Percentiles rank a stretch among this genome's conserved stretches.
Conservation (phyloP, 1,140 invertebrate genomes). For the Drosophila willistoni region DNA sequence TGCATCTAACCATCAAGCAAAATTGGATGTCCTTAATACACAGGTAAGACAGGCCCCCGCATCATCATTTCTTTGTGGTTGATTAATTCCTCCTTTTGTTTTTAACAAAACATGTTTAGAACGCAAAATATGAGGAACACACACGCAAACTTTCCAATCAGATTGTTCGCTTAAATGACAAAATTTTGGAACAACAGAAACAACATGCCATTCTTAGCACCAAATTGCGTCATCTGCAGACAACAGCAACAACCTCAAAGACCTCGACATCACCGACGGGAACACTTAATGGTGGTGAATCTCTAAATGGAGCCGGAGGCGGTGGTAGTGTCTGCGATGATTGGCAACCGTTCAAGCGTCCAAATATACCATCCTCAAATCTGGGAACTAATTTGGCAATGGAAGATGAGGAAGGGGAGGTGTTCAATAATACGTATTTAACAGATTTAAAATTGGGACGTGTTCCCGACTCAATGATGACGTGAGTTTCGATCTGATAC, state of each 20-base stretch:
- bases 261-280: background rate
- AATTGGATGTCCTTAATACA: constrained; percentile 49
- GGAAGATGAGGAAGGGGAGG: constrained; percentile 92
- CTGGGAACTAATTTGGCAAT: constrained; percentile 86
- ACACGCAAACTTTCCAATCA: constrained; percentile 72
- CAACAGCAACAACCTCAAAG: constrained; percentile 15
- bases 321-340: constrained; percentile 18
- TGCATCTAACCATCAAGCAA: constrained; percentile 34
- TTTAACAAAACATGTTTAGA: constrained; percentile 37
- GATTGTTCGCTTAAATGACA: constrained; percentile 77
- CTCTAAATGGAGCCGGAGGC: background rate
- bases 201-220: constrained; percentile 68
- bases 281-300: background rate
- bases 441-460: constrained; percentile 85
- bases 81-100: background rate
- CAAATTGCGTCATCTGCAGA: constrained; percentile 64
- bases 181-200: constrained; percentile 72
- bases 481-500: constrained; percentile 35
- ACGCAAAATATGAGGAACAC: constrained; percentile 75
- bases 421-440: constrained; percentile 90
- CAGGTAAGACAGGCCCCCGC: constrained; percentile 54
- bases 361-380: constrained; percentile 50
- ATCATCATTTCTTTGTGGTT: too few relatives aligned
- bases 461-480: constrained; percentile 51
- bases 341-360: constrained; percentile 60